Percentiles rank a stretch among this genome's conserved stretches.
These are phyloP conservation scores for Plemyria rubiginata DNA, from an alignment of 2,888 invertebrate genomes.

Conservation along the genomic window DNA sequence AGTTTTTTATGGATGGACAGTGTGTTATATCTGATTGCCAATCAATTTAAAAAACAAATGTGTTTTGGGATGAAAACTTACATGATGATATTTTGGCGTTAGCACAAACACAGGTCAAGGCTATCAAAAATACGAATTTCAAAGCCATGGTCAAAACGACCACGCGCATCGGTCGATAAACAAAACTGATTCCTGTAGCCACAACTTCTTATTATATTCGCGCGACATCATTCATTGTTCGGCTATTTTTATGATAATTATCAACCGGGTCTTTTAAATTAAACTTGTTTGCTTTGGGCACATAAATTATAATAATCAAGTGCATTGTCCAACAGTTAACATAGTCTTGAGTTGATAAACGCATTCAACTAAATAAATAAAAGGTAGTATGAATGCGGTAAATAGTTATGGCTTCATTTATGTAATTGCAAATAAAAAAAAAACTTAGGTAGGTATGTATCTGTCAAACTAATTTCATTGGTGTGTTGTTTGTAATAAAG, in stretches of 20 bases:
- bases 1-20: neutral
- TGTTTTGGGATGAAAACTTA: constrained; percentile 53
- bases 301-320: too few species aligned
- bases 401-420: too few species aligned
- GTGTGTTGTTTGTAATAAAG: constrained; percentile 3
- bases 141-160: constrained; percentile 76
- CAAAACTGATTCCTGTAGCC: constrained; percentile 55
- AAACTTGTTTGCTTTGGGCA: neutral
- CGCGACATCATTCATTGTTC: constrained; percentile 53
- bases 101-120: constrained; percentile 63
- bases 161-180: constrained; percentile 61
- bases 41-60: neutral
- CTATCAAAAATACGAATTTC: constrained; percentile 64
- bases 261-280: neutral
- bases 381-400: too few species aligned
- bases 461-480: neutral
- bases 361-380: too few species aligned
- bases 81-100: constrained; percentile 66
- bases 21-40: too few species aligned
- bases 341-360: too few species aligned
- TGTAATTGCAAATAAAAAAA: too few species aligned
- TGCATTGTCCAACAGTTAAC: too few species aligned
- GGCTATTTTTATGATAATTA: constrained; percentile 19
- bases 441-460: too few species aligned
- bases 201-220: constrained; percentile 70